These are phyloP conservation scores for Pseudonaja textilis DNA, from an alignment of 2,113 vertebrate genomes.

Conservation along the genomic window DNA sequence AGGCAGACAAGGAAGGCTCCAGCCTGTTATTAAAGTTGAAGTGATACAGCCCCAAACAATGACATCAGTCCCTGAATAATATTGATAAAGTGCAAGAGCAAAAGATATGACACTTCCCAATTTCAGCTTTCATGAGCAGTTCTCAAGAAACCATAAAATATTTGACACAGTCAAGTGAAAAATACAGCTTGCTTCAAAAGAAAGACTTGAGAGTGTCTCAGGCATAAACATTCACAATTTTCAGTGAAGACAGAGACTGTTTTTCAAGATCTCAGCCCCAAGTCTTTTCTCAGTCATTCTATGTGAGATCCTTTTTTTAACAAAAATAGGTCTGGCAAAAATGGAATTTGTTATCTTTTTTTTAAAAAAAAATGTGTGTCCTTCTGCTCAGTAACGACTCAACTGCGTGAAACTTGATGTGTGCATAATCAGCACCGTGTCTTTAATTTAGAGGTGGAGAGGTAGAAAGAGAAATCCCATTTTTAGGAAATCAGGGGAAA, in stretches of 20 bases:
- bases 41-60: conserved; percentile 85
- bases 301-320: neutral
- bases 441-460: neutral
- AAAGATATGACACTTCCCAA: conserved; percentile 63
- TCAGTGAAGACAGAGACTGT: neutral
- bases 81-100: conserved; percentile 74
- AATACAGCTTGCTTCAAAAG: neutral
- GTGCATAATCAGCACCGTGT: neutral
- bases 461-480: neutral
- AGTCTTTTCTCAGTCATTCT: neutral
- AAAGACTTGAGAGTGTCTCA: neutral
- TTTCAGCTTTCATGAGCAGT: conserved; percentile 62
- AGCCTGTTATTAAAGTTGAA: conserved; percentile 85
- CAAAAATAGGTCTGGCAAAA: neutral
- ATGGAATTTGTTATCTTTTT: neutral
- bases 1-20: conserved; percentile 84
- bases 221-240: neutral
- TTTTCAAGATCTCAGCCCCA: neutral
- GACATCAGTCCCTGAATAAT: conserved; percentile 76
- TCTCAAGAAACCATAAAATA: conserved; percentile 50
- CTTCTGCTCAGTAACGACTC: neutral
- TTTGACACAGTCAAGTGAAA: conserved; percentile 49
- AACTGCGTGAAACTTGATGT: neutral
- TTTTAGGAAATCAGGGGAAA: neutral
- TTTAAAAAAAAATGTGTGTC: neutral